phyloP scores from a whole-genome alignment of 2,797 vertebrate species.

The Chelmon rostratus region DNA sequence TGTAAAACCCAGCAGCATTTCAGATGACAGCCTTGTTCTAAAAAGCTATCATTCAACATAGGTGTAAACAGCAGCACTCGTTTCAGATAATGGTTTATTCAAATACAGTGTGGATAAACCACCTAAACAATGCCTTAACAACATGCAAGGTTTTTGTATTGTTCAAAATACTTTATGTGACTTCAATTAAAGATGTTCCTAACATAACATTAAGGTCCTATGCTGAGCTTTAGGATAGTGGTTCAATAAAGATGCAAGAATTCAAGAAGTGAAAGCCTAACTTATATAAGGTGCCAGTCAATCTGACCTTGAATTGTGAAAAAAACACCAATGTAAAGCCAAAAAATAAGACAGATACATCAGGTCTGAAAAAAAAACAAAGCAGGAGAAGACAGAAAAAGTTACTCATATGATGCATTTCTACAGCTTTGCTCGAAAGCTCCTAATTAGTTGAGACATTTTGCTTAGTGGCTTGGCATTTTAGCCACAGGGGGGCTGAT shows the following conservation, averaged over 20 bases:
- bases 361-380: conserved; percentile 2
- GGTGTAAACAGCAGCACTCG: background rate
- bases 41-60: conserved; percentile 19
- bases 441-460: conserved; percentile 81
- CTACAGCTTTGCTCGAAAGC: conserved; percentile 64
- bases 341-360: conserved; percentile 9
- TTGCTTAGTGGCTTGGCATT: conserved; percentile 80
- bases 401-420: conserved; percentile 63
- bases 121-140: too few species aligned
- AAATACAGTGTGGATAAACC: background rate
- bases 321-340: conserved; percentile 13
- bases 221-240: conserved; percentile 1
- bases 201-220: conserved; percentile 2
- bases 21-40: conserved; percentile 22
- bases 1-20: conserved; percentile 26
- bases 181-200: conserved; percentile 30
- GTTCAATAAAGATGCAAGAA: conserved; percentile 4
- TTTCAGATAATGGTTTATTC: background rate
- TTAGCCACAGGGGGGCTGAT: conserved; percentile 79
- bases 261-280: conserved; percentile 5
- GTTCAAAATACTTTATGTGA: background rate
- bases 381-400: conserved; percentile 28
- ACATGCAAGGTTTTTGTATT: background rate
- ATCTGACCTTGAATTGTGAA: background rate
- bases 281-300: conserved; percentile 14